Evolutionary conservation across 1,140 invertebrate genomes (phyloP).

Genomic region (Sminthurinus signatus): DNA sequence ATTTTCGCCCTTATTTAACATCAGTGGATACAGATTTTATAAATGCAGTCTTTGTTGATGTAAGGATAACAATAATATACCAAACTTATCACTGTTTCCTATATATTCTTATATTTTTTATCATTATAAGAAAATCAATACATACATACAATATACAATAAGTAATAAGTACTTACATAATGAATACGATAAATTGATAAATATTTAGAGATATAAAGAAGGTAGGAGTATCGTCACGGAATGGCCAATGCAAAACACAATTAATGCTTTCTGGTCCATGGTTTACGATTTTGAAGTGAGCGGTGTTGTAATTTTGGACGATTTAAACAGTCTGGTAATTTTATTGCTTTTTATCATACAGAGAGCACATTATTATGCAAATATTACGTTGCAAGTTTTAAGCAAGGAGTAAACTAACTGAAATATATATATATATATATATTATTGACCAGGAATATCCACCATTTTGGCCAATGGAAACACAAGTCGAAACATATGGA

Average conservation of each 20-base stretch:
- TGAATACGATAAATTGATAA: no score
- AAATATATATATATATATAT: no score
- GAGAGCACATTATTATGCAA: no score
- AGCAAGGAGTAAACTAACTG: no score
- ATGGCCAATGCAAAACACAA: conserved; percentile 87
- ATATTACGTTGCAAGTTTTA: no score
- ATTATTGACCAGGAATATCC: conserved; percentile 80
- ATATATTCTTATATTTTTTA: neutral
- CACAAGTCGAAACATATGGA: conserved; percentile 87
- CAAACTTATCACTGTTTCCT: no score
- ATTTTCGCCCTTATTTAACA: conserved; percentile 92
- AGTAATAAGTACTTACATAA: no score
- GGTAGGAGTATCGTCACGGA: conserved; percentile 95
- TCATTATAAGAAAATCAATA: no score
- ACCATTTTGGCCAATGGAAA: conserved; percentile 86
- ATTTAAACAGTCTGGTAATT: conserved; percentile 53
- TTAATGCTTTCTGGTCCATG: conserved; percentile 93
- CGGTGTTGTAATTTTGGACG: conserved; percentile 86
- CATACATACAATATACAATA: no score
- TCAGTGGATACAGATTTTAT: conserved; percentile 97
- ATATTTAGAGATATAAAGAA: conserved; percentile 86
- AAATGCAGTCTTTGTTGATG: conserved; percentile 97
- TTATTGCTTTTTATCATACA: no score
- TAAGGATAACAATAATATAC: conserved; percentile 55
- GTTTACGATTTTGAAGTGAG: conserved; percentile 97